Conservation (phyloP, 2,888 invertebrate species). For the Drosophila kambysellisi region DNA sequence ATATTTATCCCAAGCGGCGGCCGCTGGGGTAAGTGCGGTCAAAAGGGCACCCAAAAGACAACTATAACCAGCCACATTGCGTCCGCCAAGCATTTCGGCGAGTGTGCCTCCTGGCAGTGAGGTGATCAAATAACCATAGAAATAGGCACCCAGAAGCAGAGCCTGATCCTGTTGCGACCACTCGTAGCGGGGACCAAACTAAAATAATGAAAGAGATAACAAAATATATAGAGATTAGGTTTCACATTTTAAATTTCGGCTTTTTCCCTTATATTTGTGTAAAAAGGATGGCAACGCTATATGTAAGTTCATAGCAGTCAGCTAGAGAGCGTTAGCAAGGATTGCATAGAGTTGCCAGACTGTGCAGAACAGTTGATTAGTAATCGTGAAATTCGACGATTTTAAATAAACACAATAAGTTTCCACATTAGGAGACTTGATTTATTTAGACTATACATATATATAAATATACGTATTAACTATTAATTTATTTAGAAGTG, state of each 20-base stretch:
- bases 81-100: constrained; percentile 89
- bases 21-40: constrained; percentile 88
- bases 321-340: background rate
- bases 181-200: constrained; percentile 86
- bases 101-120: constrained; percentile 88
- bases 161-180: constrained; percentile 89
- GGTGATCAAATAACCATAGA: constrained; percentile 89
- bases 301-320: background rate
- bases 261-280: background rate
- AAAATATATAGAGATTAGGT: background rate
- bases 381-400: background rate
- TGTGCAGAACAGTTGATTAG: background rate
- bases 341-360: background rate
- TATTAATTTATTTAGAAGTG: background rate
- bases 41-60: constrained; percentile 85
- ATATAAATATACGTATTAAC: background rate
- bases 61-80: constrained; percentile 87
- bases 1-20: constrained; percentile 87
- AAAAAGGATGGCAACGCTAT: background rate
- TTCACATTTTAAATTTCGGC: background rate
- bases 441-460: background rate
- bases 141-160: constrained; percentile 88
- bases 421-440: background rate
- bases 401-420: background rate
- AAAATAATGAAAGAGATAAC: constrained; percentile 26